Evolutionary conservation across 2,888 invertebrate species (phyloP).

Genomic region (Ariolimax columbianus): DNA sequence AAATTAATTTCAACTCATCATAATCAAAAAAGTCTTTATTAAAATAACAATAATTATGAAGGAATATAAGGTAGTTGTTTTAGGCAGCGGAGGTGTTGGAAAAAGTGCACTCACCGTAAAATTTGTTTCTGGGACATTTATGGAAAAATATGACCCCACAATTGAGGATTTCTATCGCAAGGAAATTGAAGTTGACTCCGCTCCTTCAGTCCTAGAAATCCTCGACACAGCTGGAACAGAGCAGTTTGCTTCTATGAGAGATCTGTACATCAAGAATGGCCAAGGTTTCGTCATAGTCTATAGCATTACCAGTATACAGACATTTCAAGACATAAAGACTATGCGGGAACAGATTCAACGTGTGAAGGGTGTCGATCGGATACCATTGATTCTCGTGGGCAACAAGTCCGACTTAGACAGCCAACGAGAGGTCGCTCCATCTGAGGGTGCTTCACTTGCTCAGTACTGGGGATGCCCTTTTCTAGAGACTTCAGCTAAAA

Average conservation of each 20-base stretch:
- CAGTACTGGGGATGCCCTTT: constrained; percentile 98
- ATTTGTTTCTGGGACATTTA: constrained; percentile 99
- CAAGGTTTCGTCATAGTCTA: constrained; percentile 88
- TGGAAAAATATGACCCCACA: constrained; percentile 99
- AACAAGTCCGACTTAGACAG: constrained; percentile 99
- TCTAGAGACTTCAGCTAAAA: constrained; percentile 97
- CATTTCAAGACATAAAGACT: constrained; percentile 98
- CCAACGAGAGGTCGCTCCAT: constrained; percentile 93
- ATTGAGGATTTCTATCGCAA: constrained; percentile 99
- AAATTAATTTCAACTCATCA: background rate
- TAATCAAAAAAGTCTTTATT: background rate
- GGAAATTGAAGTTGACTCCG: constrained; percentile 98
- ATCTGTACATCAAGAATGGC: constrained; percentile 99
- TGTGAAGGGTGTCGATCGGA: constrained; percentile 95
- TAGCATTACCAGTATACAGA: constrained; percentile 99
- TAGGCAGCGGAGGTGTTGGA: constrained; percentile 99
- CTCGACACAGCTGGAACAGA: constrained; percentile 99
- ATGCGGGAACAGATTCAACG: constrained; percentile 98
- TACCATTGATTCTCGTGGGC: constrained; percentile 98
- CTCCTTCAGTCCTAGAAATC: constrained; percentile 98
- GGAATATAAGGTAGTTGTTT: constrained; percentile 99
- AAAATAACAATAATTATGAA: constrained; percentile 78
- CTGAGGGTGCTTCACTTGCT: constrained; percentile 93
- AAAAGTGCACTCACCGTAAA: constrained; percentile 99
- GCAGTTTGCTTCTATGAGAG: constrained; percentile 99